Evolutionary conservation across 2,888 invertebrate genomes (phyloP).

Genomic region (Cynaeus angustus): DNA sequence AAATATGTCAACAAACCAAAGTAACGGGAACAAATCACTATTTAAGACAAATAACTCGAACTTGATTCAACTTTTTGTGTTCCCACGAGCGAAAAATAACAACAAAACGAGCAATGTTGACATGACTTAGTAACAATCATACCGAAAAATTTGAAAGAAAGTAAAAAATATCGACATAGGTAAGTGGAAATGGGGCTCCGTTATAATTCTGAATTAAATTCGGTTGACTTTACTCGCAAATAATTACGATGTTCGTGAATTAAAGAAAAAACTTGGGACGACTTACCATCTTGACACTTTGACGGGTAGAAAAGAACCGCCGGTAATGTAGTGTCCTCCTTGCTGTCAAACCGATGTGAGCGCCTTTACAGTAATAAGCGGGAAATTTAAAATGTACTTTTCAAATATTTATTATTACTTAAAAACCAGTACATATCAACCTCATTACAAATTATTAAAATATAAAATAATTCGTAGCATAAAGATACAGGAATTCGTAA

Average conservation of each 20-base stretch:
- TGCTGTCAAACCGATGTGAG: background rate
- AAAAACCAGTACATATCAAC: slow-evolving; percentile 55
- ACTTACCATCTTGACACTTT: slow-evolving; percentile 48
- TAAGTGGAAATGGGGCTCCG: background rate
- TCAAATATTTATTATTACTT: slow-evolving; percentile 47
- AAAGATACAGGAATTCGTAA: slow-evolving; percentile 49
- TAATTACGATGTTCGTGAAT: slow-evolving; percentile 35
- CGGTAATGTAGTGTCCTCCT: slow-evolving; percentile 12
- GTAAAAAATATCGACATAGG: background rate
- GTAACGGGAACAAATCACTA: too few species aligned
- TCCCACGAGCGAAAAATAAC: background rate
- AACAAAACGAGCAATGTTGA: slow-evolving; percentile 3
- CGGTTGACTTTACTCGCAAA: slow-evolving; percentile 1
- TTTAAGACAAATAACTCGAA: too few species aligned
- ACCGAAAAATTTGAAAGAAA: slow-evolving; percentile 9
- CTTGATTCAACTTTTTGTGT: background rate
- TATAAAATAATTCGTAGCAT: slow-evolving; percentile 49
- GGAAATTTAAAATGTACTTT: slow-evolving; percentile 22
- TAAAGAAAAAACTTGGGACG: slow-evolving; percentile 1
- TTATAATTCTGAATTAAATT: background rate
- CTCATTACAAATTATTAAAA: slow-evolving; percentile 50
- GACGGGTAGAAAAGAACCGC: slow-evolving; percentile 32
- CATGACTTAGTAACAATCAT: background rate
- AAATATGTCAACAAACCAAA: too few species aligned
- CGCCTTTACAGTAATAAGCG: slow-evolving; percentile 3